Evolutionary conservation across 2,888 invertebrate genomes (phyloP).

Genomic region (Urechis unicinctus): DNA sequence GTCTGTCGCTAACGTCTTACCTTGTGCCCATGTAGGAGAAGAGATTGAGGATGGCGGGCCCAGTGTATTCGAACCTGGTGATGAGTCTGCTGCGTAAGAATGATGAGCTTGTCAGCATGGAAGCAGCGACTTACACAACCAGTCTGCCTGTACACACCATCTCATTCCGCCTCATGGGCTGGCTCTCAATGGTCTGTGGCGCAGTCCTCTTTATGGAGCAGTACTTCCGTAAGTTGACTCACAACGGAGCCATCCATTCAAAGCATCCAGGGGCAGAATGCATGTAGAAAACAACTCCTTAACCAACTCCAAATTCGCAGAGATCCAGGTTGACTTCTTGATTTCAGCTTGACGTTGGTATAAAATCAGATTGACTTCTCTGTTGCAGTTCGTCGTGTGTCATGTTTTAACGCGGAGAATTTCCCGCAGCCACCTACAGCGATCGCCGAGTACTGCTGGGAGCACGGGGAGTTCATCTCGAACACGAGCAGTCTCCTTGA

Average conservation of each 20-base stretch:
- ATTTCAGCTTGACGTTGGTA: too few relatives aligned
- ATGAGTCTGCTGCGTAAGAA: not conserved
- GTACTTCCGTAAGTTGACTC: not conserved
- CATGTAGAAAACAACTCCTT: too few relatives aligned
- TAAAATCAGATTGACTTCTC: not conserved
- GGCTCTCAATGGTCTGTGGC: not conserved
- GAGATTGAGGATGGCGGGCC: not conserved
- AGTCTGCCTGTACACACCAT: not conserved
- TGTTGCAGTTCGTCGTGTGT: not conserved
- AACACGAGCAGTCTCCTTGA: not conserved
- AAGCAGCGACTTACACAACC: not conserved
- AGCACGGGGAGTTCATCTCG: not conserved
- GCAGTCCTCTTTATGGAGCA: not conserved
- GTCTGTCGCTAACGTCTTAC: too few relatives aligned
- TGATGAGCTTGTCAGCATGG: not conserved
- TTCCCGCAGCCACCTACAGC: not conserved
- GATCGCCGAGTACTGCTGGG: constrained; percentile 1
- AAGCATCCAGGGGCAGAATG: too few relatives aligned
- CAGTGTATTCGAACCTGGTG: not conserved
- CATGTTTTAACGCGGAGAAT: not conserved
- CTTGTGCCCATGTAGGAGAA: too few relatives aligned
- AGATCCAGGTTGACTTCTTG: too few relatives aligned
- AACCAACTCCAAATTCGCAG: too few relatives aligned
- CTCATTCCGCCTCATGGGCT: not conserved
- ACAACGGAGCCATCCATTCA: not conserved